Conservation (phyloP, 2,113 vertebrate species). For the Burhinus bistriatus region DNA sequence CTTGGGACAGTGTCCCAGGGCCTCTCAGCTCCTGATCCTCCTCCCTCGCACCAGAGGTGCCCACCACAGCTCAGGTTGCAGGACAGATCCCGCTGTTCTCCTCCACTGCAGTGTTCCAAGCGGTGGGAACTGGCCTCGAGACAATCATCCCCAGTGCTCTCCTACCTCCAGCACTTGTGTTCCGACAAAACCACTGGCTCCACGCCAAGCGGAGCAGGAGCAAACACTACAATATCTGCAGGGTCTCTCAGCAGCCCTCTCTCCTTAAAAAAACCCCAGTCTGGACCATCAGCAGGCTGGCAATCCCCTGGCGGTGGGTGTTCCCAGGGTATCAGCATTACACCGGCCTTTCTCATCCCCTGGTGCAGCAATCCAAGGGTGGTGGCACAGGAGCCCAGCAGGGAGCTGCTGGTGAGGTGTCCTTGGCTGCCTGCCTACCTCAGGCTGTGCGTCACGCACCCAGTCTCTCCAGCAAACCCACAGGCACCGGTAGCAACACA, state of each 20-base stretch:
- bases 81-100: background rate
- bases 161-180: background rate
- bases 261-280: no score
- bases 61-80: background rate
- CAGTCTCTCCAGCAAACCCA: background rate
- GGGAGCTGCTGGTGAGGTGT: background rate
- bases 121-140: no score
- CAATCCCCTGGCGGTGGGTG: background rate
- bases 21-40: background rate
- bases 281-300: background rate
- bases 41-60: background rate
- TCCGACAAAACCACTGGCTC: background rate
- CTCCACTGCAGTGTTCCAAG: background rate
- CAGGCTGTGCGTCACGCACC: rapidly evolving
- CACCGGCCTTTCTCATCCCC: rapidly evolving
- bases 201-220: background rate
- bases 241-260: background rate
- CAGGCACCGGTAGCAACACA: rapidly evolving
- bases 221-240: rapidly evolving
- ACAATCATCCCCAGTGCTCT: background rate
- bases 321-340: background rate
- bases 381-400: background rate
- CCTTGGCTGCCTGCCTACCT: background rate
- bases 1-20: background rate
- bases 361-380: rapidly evolving